These are phyloP conservation scores for Monochamus saltuarius DNA, from an alignment of 1,140 invertebrate species.

Conservation along the genomic window DNA sequence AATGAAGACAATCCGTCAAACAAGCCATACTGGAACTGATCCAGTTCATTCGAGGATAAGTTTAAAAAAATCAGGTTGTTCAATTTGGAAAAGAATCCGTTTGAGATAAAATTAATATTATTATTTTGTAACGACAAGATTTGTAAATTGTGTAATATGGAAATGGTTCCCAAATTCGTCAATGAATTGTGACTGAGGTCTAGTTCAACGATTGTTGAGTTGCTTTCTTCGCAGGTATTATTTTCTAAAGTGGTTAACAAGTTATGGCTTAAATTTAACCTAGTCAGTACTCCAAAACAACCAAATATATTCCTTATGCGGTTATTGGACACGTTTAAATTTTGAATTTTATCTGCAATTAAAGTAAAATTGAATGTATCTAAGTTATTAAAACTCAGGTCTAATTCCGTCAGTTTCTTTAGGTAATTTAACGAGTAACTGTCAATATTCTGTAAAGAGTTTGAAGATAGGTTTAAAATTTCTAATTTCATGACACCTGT, in stretches of 20 bases:
- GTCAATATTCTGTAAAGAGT: not conserved
- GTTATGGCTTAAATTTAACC: not conserved
- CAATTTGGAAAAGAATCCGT: constrained; percentile 4
- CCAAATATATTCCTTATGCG: not conserved
- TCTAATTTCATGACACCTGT: not conserved
- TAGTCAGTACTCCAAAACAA: not conserved
- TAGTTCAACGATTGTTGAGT: too few species aligned
- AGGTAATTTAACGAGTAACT: not conserved
- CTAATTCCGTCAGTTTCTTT: not conserved
- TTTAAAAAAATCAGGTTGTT: not conserved
- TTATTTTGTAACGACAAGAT: constrained; percentile 1
- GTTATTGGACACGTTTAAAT: not conserved
- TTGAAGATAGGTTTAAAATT: constrained; percentile 5
- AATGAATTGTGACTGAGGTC: too few species aligned
- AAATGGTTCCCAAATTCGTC: not conserved
- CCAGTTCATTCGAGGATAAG: constrained; percentile 2
- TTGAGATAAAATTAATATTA: constrained; percentile 5
- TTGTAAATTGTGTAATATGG: not conserved
- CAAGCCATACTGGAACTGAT: constrained; percentile 4
- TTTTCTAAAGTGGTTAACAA: not conserved
- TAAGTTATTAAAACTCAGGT: not conserved
- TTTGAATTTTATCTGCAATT: not conserved
- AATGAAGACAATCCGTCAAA: constrained; percentile 1
- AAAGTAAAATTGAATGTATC: not conserved
- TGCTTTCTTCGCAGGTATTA: too few species aligned